These are phyloP conservation scores for Oligia latruncula DNA, from an alignment of 2,888 invertebrate genomes.

Conservation along the genomic window DNA sequence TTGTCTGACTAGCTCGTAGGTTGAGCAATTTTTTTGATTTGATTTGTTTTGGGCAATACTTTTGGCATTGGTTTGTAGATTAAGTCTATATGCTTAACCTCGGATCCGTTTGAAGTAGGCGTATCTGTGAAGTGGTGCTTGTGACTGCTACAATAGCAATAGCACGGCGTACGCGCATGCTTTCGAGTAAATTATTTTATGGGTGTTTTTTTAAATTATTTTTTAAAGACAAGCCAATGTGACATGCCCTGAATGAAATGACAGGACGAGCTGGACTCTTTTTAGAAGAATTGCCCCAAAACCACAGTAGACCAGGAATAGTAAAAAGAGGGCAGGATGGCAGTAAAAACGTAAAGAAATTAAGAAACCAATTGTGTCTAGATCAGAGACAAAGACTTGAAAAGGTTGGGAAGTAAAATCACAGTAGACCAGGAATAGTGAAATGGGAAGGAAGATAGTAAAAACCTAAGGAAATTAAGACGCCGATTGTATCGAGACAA, in stretches of 20 bases:
- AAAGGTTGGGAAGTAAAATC: background rate
- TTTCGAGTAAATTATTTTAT: background rate
- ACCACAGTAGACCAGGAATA: no score
- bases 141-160: background rate
- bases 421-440: background rate
- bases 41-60: conserved; percentile 52
- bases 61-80: conserved; percentile 46
- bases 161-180: background rate
- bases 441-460: background rate
- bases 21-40: conserved; percentile 49
- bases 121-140: background rate
- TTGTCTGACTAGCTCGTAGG: conserved; percentile 54
- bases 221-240: background rate
- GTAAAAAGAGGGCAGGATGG: background rate
- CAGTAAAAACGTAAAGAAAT: background rate
- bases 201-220: background rate
- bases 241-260: background rate
- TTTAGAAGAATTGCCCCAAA: background rate
- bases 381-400: background rate
- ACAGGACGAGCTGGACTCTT: no score
- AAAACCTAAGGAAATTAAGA: background rate
- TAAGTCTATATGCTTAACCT: conserved; percentile 7
- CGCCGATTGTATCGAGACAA: background rate
- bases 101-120: background rate
- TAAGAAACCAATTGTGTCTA: background rate